Conservation (phyloP, 2,797 vertebrate genomes). For the Liasis olivaceus region DNA sequence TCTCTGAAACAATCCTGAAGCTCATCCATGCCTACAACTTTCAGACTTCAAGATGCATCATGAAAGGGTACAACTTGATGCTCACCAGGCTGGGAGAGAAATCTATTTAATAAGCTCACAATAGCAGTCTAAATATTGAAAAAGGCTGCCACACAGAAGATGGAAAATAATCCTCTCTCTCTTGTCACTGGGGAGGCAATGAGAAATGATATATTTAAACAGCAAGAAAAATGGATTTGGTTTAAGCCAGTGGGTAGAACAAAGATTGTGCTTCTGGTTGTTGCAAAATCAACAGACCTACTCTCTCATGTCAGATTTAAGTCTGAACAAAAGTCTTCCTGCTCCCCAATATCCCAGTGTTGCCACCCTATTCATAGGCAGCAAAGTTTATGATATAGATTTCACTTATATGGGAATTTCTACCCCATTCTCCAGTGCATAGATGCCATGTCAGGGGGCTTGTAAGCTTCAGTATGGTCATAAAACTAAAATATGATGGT, state of each 20-base stretch:
- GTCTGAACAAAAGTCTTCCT: background rate
- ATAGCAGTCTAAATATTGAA: slow-evolving; percentile 9
- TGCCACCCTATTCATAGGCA: background rate
- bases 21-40: no score
- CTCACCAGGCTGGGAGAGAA: background rate
- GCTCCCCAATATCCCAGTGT: background rate
- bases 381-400: background rate
- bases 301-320: background rate
- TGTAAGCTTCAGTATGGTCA: background rate
- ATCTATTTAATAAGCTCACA: slow-evolving; percentile 23
- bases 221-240: background rate
- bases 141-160: background rate
- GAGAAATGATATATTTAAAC: background rate
- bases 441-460: background rate
- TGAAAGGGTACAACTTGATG: background rate
- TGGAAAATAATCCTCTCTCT: slow-evolving; percentile 22
- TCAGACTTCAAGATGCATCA: background rate
- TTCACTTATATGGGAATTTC: background rate
- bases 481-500: background rate
- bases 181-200: background rate
- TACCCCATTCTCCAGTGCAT: background rate
- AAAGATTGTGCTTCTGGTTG: background rate
- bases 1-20: background rate
- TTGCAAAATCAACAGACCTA: background rate
- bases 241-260: background rate